Conservation (phyloP, 2,113 vertebrate species). For the Crotalus viridis region DNA sequence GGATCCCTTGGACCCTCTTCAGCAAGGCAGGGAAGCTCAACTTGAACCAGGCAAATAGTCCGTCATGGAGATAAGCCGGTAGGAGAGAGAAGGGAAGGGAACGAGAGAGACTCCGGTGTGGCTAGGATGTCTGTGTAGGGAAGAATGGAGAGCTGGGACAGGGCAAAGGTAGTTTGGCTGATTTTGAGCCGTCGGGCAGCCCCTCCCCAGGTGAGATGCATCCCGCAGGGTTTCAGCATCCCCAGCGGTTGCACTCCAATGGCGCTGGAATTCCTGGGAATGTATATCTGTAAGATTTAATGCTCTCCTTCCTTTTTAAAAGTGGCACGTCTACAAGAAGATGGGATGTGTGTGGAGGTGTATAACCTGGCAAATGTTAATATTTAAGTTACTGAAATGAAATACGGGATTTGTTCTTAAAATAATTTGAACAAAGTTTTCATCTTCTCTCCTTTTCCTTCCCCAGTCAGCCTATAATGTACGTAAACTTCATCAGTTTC, state of each 20-base stretch:
- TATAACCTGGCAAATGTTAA: neutral
- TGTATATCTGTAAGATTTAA: neutral
- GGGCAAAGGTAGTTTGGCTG: neutral
- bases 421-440: neutral
- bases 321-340: neutral
- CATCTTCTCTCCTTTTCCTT: neutral
- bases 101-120: neutral
- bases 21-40: neutral
- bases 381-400: neutral
- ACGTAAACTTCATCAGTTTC: neutral
- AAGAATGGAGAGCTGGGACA: neutral
- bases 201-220: neutral
- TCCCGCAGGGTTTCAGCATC: neutral
- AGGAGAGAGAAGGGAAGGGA: neutral
- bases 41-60: neutral
- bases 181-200: neutral
- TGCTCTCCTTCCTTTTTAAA: slow-evolving; percentile 7
- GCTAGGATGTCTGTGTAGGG: neutral
- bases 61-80: neutral
- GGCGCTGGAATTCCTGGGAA: neutral
- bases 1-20: neutral
- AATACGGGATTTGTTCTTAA: neutral
- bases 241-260: too few species aligned
- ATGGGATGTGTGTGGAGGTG: neutral
- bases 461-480: neutral